These are phyloP conservation scores for Orthosia incerta DNA, from an alignment of 2,888 invertebrate species.

Conservation along the genomic window DNA sequence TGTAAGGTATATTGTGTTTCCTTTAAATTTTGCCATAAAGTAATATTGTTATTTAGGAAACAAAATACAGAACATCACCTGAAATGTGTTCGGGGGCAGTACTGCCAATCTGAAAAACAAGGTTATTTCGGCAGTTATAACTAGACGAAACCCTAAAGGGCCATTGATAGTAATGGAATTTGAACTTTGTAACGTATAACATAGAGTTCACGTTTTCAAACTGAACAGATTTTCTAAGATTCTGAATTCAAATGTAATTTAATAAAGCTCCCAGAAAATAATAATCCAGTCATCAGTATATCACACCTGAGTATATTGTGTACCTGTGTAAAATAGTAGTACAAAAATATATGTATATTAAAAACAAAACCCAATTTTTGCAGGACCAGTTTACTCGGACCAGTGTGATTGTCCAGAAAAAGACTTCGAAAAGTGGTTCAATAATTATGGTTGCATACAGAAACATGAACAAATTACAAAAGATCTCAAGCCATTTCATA, in stretches of 20 bases:
- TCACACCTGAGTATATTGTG: too few species aligned
- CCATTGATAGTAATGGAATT: too few species aligned
- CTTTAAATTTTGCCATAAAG: too few species aligned
- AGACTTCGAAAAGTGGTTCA: slow-evolving; percentile 92
- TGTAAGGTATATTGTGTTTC: slow-evolving; percentile 51
- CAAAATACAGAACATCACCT: too few species aligned
- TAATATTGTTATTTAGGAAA: too few species aligned
- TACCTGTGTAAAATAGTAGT: background rate
- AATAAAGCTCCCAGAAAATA: background rate
- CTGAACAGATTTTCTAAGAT: background rate
- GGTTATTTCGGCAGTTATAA: too few species aligned
- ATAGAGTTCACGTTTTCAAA: background rate
- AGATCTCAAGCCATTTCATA: slow-evolving; percentile 93
- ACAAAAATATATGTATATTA: background rate
- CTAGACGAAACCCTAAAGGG: too few species aligned
- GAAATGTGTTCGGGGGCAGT: too few species aligned
- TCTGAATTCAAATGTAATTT: background rate
- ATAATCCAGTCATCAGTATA: background rate
- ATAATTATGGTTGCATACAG: slow-evolving; percentile 92
- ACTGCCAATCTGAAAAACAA: too few species aligned
- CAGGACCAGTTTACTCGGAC: slow-evolving; percentile 94
- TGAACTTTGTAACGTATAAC: background rate
- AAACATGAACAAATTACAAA: slow-evolving; percentile 93
- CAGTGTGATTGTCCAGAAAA: slow-evolving; percentile 95
- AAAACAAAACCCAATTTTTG: slow-evolving; percentile 60